phyloP scores from a whole-genome alignment of 2,797 vertebrate species.

The Salmo trutta region DNA sequence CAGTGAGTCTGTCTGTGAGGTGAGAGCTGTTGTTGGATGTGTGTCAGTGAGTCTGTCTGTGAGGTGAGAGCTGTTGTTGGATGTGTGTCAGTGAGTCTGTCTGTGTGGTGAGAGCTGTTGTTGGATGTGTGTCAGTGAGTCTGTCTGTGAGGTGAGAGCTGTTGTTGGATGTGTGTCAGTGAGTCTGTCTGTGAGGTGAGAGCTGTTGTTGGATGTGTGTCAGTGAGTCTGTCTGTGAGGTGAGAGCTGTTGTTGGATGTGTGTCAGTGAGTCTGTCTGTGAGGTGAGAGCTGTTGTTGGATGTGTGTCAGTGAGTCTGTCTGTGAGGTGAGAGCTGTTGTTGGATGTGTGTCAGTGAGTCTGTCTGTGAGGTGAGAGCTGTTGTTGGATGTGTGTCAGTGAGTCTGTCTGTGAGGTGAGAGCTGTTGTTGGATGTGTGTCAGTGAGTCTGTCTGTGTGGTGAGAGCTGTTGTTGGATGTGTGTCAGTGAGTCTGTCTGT shows the following conservation, averaged over 20 bases:
- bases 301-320: background rate
- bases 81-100: background rate
- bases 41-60: background rate
- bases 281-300: too few species aligned
- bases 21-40: too few species aligned
- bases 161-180: background rate
- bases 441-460: background rate
- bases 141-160: background rate
- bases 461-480: too few species aligned
- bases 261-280: background rate
- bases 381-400: too few species aligned
- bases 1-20: background rate
- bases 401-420: background rate
- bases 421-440: too few species aligned
- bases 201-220: too few species aligned
- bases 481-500: background rate
- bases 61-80: too few species aligned
- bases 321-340: background rate
- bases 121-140: background rate
- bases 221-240: background rate
- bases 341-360: background rate
- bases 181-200: background rate
- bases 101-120: background rate
- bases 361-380: background rate
- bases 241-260: too few species aligned